Conservation (phyloP, 2,113 vertebrate species). For the Albula goreensis region DNA sequence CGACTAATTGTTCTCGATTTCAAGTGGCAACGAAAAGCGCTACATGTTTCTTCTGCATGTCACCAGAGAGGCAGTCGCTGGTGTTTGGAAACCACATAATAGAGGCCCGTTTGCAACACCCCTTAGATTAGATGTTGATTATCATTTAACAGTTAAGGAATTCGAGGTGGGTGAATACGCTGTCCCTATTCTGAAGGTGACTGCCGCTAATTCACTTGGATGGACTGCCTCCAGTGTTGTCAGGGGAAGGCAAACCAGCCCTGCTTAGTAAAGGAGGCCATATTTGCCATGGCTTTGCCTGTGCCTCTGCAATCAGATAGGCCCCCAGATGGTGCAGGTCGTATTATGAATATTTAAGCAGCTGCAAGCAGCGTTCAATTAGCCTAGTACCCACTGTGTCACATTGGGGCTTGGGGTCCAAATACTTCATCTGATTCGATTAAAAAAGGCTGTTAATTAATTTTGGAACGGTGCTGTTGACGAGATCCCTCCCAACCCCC, state of each 20-base stretch:
- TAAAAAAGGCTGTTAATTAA: slow-evolving; percentile 37
- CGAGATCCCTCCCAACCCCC: not conserved
- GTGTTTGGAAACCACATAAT: not conserved
- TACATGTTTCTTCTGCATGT: not conserved
- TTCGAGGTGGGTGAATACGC: not conserved
- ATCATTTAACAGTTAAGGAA: not conserved
- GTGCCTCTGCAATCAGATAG: slow-evolving; percentile 11
- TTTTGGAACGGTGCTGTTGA: slow-evolving; percentile 28
- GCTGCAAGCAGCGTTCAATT: slow-evolving; percentile 31
- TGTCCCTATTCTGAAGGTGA: not conserved
- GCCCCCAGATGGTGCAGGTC: slow-evolving; percentile 37
- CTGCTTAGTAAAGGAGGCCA: not conserved
- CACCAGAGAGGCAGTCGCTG: too few relatives aligned
- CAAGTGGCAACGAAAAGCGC: not conserved
- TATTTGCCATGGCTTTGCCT: not conserved
- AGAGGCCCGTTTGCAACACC: not conserved
- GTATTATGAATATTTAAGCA: slow-evolving; percentile 51
- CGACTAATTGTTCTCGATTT: not conserved
- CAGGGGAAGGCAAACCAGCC: not conserved
- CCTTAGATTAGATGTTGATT: not conserved
- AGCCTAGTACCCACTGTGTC: slow-evolving; percentile 33
- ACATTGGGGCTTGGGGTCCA: slow-evolving; percentile 35
- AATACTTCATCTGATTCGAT: slow-evolving; percentile 41
- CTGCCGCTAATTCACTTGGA: not conserved
- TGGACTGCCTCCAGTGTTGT: not conserved